These are phyloP conservation scores for Coilia nasus DNA, from an alignment of 2,797 vertebrate species.

Conservation along the genomic window DNA sequence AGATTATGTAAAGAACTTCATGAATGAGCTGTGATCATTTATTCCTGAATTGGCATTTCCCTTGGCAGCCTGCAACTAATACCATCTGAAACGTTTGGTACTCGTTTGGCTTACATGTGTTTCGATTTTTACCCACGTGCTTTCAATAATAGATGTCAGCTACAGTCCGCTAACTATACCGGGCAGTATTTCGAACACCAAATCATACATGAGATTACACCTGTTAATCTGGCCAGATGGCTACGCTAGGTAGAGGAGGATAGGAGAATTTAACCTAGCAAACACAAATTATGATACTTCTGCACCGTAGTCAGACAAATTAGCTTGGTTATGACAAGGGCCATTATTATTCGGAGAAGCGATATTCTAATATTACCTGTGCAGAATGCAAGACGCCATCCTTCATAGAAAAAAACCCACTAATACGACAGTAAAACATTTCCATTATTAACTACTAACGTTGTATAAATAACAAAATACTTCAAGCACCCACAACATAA, in stretches of 20 bases:
- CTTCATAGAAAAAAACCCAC: background rate
- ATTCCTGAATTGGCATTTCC: background rate
- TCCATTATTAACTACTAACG: background rate
- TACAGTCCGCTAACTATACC: background rate
- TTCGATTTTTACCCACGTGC: background rate
- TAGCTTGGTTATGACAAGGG: background rate
- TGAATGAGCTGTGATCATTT: background rate
- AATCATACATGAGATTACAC: background rate
- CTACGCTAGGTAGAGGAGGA: background rate
- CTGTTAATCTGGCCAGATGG: background rate
- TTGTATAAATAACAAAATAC: background rate
- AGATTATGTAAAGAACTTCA: no score
- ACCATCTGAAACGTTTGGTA: background rate
- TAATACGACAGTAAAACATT: background rate
- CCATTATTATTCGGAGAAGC: background rate
- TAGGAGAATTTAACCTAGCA: background rate
- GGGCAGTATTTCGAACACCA: background rate
- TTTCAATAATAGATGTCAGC: slow-evolving; percentile 19
- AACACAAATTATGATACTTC: background rate
- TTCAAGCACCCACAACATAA: background rate
- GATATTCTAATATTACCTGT: background rate
- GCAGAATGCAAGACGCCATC: background rate
- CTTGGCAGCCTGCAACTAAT: background rate
- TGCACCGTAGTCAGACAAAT: background rate
- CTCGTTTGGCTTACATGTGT: background rate